Conservation (phyloP, 2,113 vertebrate species). For the Chionodraco myersi region DNA sequence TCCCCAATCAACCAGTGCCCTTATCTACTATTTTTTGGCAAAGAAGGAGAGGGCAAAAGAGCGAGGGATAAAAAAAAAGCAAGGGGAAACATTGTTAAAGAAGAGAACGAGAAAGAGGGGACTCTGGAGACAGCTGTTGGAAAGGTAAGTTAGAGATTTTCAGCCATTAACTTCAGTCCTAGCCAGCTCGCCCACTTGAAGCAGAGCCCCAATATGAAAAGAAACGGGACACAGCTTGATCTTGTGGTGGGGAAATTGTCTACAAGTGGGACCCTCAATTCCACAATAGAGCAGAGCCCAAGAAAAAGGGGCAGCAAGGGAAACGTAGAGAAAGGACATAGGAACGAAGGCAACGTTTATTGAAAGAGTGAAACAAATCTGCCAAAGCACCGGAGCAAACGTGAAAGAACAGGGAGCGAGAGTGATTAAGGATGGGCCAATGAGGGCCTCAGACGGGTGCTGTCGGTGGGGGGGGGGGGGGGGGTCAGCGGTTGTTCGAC, state of each 20-base stretch:
- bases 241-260: slow-evolving; percentile 82
- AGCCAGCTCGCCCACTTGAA: slow-evolving; percentile 83
- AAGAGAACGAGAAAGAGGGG: slow-evolving; percentile 70
- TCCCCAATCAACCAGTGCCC: slow-evolving; percentile 72
- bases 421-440: slow-evolving; percentile 72
- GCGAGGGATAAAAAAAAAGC: slow-evolving; percentile 50
- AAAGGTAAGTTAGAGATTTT: slow-evolving; percentile 87
- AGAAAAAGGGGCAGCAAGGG: slow-evolving; percentile 59
- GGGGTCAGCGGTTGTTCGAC: slow-evolving; percentile 58
- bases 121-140: slow-evolving; percentile 88
- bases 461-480: slow-evolving; percentile 42
- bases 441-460: slow-evolving; percentile 54
- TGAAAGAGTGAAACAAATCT: slow-evolving; percentile 80
- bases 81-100: slow-evolving; percentile 68
- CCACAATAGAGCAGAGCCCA: slow-evolving; percentile 70
- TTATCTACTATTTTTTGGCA: slow-evolving; percentile 69
- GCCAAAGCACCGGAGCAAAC: slow-evolving; percentile 70
- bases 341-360: slow-evolving; percentile 76
- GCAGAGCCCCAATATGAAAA: slow-evolving; percentile 76
- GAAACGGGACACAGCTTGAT: slow-evolving; percentile 81
- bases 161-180: slow-evolving; percentile 86
- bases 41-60: slow-evolving; percentile 64
- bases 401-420: slow-evolving; percentile 69
- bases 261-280: slow-evolving; percentile 82
- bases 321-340: slow-evolving; percentile 61